Evolutionary conservation across 2,888 invertebrate species (phyloP).

Genomic region (Tetranychus piercei): DNA sequence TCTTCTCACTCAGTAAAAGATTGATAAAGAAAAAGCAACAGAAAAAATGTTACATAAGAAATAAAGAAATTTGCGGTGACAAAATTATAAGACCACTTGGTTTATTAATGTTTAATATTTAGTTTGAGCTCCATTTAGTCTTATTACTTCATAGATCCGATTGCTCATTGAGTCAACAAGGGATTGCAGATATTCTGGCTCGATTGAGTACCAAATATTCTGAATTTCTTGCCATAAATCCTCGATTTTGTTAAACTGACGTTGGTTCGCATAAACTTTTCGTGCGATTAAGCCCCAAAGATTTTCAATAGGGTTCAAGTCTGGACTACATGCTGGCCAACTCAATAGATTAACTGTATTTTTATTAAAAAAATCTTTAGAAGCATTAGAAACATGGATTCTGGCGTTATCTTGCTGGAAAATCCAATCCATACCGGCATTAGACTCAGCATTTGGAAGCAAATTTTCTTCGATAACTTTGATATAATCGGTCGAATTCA

Average conservation of each 20-base stretch:
- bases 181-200: background rate
- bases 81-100: background rate
- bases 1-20: too few species aligned
- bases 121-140: background rate
- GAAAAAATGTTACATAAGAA: too few species aligned
- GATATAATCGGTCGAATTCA: background rate
- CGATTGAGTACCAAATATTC: background rate
- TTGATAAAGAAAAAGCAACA: too few species aligned
- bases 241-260: background rate
- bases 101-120: background rate
- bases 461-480: background rate
- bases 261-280: background rate
- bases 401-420: slow-evolving; percentile 13
- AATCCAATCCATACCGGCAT: background rate
- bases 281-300: background rate
- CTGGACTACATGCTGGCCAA: slow-evolving; percentile 10
- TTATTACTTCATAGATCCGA: background rate
- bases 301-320: slow-evolving; percentile 12
- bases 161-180: background rate
- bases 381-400: background rate
- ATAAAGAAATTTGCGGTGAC: too few species aligned
- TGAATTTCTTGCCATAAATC: background rate
- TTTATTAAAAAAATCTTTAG: background rate
- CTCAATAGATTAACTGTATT: background rate
- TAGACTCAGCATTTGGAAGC: background rate